These are phyloP conservation scores for Neosilurus hyrtlii DNA, from an alignment of 2,797 vertebrate genomes.

Conservation along the genomic window DNA sequence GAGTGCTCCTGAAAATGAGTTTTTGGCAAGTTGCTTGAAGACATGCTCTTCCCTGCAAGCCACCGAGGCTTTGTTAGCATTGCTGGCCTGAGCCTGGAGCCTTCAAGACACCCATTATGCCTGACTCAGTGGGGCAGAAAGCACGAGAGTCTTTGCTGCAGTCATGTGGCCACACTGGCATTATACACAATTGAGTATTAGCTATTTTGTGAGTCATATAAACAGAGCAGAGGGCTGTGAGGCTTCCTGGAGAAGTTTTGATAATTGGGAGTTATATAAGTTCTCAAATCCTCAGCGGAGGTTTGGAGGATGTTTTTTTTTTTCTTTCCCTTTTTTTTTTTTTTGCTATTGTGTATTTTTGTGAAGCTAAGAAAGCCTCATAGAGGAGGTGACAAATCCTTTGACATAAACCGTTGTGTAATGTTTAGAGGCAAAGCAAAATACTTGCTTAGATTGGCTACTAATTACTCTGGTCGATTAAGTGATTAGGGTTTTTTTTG, in stretches of 20 bases:
- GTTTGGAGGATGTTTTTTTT: conserved; percentile 62
- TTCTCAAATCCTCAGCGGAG: conserved; percentile 79
- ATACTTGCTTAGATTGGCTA: conserved; percentile 71
- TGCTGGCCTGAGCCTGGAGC: conserved; percentile 76
- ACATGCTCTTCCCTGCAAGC: conserved; percentile 77
- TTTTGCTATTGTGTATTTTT: conserved; percentile 72
- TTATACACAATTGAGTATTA: conserved; percentile 81
- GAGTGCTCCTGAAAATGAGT: conserved; percentile 74
- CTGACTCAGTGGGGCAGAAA: conserved; percentile 82
- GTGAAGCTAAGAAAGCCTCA: conserved; percentile 74
- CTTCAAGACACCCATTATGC: conserved; percentile 82
- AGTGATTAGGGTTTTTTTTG: conserved; percentile 31
- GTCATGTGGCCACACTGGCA: conserved; percentile 82
- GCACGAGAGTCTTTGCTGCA: conserved; percentile 78
- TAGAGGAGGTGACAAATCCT: conserved; percentile 81
- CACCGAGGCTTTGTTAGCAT: conserved; percentile 83
- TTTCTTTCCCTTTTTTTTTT: conserved; percentile 51
- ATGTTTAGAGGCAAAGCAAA: conserved; percentile 76
- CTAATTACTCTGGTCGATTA: conserved; percentile 76
- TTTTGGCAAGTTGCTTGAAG: conserved; percentile 77
- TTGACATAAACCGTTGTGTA: conserved; percentile 77
- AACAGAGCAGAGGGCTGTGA: conserved; percentile 72
- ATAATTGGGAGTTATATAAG: conserved; percentile 85
- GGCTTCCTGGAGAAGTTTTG: conserved; percentile 73
- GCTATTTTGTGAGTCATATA: conserved; percentile 80